These are phyloP conservation scores for Parnassius glacialis DNA, from an alignment of 2,888 invertebrate genomes.

Conservation along the genomic window DNA sequence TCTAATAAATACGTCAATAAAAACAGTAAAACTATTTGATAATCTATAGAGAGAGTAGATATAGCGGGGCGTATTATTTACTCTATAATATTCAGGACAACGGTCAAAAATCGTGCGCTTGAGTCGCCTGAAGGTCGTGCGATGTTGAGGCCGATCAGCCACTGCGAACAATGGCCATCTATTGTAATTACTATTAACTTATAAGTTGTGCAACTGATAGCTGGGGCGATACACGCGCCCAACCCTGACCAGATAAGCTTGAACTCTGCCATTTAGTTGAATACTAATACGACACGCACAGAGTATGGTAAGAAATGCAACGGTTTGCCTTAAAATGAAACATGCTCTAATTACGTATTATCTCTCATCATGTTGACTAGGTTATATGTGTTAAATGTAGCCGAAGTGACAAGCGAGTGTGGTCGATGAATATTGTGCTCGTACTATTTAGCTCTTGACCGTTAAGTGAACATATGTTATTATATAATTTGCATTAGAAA, in stretches of 20 bases:
- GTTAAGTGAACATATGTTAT: constrained; percentile 13
- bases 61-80: constrained; percentile 35
- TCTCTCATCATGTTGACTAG: constrained; percentile 36
- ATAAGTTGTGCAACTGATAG: constrained; percentile 69
- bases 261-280: constrained; percentile 29
- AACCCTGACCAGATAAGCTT: constrained; percentile 37
- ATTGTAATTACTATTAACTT: constrained; percentile 76
- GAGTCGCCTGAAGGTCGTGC: constrained; percentile 66
- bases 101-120: constrained; percentile 73
- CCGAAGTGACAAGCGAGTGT: constrained; percentile 24
- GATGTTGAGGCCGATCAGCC: constrained; percentile 68
- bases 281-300: constrained; percentile 13
- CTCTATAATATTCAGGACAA: constrained; percentile 46
- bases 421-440: constrained; percentile 18
- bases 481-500: constrained; percentile 25
- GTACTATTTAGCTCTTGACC: constrained; percentile 15
- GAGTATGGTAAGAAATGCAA: constrained; percentile 13
- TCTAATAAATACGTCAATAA: no score
- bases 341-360: constrained; percentile 36
- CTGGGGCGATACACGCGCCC: constrained; percentile 51
- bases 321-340: constrained; percentile 27
- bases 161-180: constrained; percentile 75
- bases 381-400: constrained; percentile 32
- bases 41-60: no score
- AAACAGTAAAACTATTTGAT: no score